Evolutionary conservation across 2,888 invertebrate genomes (phyloP), one percentile per base, ranked within the genome.

Genomic region (Zaprionus bogoriensis): DNA sequence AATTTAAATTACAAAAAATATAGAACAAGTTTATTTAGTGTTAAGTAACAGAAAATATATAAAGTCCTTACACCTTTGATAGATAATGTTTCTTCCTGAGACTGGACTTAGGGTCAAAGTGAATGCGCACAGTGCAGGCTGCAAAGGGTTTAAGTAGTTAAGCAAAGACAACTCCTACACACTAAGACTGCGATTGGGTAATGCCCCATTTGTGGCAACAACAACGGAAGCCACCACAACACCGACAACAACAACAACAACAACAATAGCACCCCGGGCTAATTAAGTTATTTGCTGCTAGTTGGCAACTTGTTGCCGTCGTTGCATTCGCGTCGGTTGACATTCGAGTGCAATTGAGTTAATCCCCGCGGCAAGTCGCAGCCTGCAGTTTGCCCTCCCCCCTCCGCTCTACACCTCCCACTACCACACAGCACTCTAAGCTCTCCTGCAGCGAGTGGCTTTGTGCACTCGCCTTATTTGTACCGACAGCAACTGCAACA

Each of bases 391-490:
- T 50, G 48, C 14, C 42, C 28, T 22, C 51, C 25, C 28, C 39
- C 10, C 23, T 17, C 12, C 25, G 14, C 32, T 3, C 17, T 36
- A 2, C n/a, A n/a, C n/a, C n/a, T n/a, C 17, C 36, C 61, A 12
- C 47, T 42, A n/a, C n/a, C n/a, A n/a, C n/a, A n/a, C n/a, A n/a
- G n/a, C n/a, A n/a, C n/a, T n/a, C n/a, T n/a, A n/a, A n/a, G n/a
- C n/a, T n/a, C 58, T 17, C 44, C 61, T 53, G 41, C 41, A 30
- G 63, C 64, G 67, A 52, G 46, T 64, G 53, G 61, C 63, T 76
- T 81, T 80, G 81, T 80, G 74, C 62, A 51, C 66, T 80, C 48
- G 79, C 88, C 89, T 89, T 88, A 89, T 89, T 89, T 89, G 89
- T 88, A 77, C 68, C 67, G 83, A 82, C 87, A 84, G 81, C 78